Conservation (phyloP, 1,140 invertebrate species). For the Drepana arcuata region DNA sequence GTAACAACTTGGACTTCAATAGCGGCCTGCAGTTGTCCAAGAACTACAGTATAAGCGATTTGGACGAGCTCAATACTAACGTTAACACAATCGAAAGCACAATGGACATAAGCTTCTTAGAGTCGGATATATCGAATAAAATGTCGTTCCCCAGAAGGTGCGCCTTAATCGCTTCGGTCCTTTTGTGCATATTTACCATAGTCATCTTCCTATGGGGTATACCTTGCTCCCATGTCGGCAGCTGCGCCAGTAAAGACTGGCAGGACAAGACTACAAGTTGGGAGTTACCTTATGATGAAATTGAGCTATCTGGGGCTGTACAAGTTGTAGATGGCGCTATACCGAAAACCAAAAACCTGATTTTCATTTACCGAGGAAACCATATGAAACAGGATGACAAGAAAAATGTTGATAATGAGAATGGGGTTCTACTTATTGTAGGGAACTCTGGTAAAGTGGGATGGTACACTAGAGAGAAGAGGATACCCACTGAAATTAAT, state of each 20-base stretch:
- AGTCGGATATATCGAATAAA: conserved; percentile 60
- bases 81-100: conserved; percentile 70
- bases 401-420: conserved; percentile 63
- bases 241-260: conserved; percentile 72
- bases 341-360: conserved; percentile 76
- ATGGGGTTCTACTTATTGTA: conserved; percentile 75
- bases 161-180: conserved; percentile 78
- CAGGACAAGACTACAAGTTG: conserved; percentile 75
- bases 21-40: conserved; percentile 56
- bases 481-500: conserved; percentile 78
- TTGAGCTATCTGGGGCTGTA: conserved; percentile 81
- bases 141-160: conserved; percentile 78
- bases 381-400: conserved; percentile 72
- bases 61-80: conserved; percentile 64
- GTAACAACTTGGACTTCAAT: conserved; percentile 75
- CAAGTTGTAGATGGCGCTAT: conserved; percentile 76
- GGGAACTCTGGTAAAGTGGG: conserved; percentile 75
- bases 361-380: conserved; percentile 79
- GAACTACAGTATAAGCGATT: conserved; percentile 58
- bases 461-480: conserved; percentile 76
- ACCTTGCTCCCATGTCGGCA: conserved; percentile 78
- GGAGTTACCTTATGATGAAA: conserved; percentile 79
- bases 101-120: conserved; percentile 72
- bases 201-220: conserved; percentile 82
- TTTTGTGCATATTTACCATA: conserved; percentile 79